phyloP scores from a whole-genome alignment of 2,797 vertebrate species.

The Molothrus ater region DNA sequence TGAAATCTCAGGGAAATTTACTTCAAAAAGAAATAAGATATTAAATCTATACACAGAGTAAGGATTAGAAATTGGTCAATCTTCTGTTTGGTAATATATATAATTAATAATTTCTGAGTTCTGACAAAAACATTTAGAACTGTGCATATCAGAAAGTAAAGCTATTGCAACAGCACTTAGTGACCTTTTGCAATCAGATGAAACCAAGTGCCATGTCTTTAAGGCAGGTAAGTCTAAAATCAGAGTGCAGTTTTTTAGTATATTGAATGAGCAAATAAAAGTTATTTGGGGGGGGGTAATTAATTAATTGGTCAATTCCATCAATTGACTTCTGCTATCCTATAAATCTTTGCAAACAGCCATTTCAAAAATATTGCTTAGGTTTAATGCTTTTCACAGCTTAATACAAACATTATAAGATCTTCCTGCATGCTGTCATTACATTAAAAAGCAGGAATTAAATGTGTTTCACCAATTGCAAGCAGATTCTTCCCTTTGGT shows the following conservation, averaged over 20 bases:
- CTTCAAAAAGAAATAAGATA: not conserved
- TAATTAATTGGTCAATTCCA: not conserved
- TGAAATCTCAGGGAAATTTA: not conserved
- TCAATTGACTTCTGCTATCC: not conserved
- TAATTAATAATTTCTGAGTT: not conserved
- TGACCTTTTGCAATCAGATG: not conserved
- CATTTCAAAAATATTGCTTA: not conserved
- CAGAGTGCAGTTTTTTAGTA: not conserved
- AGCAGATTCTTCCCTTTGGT: not conserved
- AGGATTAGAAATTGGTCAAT: not conserved
- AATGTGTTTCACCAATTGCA: not conserved
- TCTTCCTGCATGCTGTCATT: not conserved
- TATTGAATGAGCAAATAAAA: not conserved
- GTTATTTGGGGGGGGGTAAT: fast-evolving
- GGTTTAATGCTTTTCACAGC: not conserved
- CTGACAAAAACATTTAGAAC: not conserved
- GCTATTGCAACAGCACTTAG: not conserved
- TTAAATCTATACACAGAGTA: not conserved
- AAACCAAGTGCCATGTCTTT: not conserved
- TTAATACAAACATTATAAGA: not conserved
- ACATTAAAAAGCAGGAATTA: constrained; percentile 1
- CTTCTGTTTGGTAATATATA: not conserved
- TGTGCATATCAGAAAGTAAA: not conserved
- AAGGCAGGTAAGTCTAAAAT: not conserved
- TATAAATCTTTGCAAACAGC: not conserved